Base-by-base conservation (phyloP, 2,797 vertebrate genomes). In the Rhinogobio ventralis region DNA sequence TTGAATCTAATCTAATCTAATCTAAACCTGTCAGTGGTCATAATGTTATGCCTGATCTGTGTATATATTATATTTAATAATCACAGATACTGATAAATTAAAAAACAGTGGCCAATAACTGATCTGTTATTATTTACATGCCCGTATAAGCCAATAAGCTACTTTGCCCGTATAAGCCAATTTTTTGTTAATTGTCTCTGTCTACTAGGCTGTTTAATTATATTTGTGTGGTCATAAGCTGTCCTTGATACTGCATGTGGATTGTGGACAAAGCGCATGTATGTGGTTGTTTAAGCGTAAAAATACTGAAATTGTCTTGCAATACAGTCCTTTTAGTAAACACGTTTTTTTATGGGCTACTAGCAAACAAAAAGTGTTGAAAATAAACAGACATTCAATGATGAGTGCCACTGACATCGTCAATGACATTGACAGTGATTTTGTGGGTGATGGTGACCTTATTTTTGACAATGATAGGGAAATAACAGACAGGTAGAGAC, bases 401-500 rank as follows among this genome's bases (percentile, higher is more conserved):
- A 45, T 82, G 73, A 66, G 66, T 53, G 66, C 36, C 39, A 13
- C 42, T 86, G 84, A 86, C 85, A 82, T 69, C 81, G 84, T 28
- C 7, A 5, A 11, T 72, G 85, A 82, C 80, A 82, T 82, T 81
- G 71, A 83, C 60, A 72, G 39, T 79, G 9, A 77, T 69, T 79
- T 36, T 19, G 72, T 71, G 15, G 81, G 42, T 80, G 74, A 64
- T 7, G 9, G 5, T 77, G 55, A 23, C n/a, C 66, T 81, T 76
- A n/a, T 33, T 80, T 57, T 57, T 72, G 39, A 74, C 68, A 81
- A 36, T 76, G 64, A 86, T 83, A 64, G 55, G 62, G 71, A 76
- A 77, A 78, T 68, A 72, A 79, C 64, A 57, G 46, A 68, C 39
- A 64, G 57, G 17, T 23, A 13, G 39, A 25, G 53, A 62, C 73